Conservation (phyloP, 1,140 invertebrate genomes). For the Ostrea denselamellosa region DNA sequence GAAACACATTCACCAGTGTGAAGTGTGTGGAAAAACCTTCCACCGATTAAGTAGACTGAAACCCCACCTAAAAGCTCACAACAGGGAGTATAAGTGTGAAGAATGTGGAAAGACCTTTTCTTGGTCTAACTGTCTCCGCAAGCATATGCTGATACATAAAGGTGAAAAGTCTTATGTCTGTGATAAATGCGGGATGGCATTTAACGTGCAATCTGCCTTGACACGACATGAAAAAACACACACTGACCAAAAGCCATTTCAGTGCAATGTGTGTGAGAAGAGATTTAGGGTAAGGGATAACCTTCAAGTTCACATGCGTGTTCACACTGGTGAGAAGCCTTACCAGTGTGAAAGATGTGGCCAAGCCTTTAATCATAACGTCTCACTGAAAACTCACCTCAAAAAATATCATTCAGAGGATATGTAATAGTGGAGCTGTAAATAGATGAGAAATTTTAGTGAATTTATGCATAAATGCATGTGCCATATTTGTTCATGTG, state of each 20-base stretch:
- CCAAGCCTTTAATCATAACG: slow-evolving; percentile 8
- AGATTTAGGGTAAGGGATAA: neutral
- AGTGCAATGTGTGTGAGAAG: neutral
- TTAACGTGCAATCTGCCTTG: neutral
- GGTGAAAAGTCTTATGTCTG: neutral
- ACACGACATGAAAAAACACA: neutral
- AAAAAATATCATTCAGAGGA: neutral
- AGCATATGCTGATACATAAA: neutral
- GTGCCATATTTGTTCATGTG: neutral
- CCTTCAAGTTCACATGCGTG: neutral
- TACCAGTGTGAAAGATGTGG: neutral
- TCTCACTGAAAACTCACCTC: neutral
- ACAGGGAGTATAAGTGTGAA: neutral
- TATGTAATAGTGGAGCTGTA: neutral
- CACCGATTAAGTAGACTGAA: neutral
- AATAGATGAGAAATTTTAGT: neutral
- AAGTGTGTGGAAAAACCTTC: neutral
- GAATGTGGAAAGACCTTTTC: neutral
- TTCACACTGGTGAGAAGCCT: slow-evolving; percentile 4
- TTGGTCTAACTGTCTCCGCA: neutral
- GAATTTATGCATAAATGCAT: neutral
- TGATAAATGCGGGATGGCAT: neutral
- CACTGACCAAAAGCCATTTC: neutral
- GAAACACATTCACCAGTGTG: neutral
- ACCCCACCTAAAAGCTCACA: neutral